Evolutionary conservation across 2,113 vertebrate genomes (phyloP), one percentile per base, ranked within the genome.

Genomic region (Mustelus asterias): DNA sequence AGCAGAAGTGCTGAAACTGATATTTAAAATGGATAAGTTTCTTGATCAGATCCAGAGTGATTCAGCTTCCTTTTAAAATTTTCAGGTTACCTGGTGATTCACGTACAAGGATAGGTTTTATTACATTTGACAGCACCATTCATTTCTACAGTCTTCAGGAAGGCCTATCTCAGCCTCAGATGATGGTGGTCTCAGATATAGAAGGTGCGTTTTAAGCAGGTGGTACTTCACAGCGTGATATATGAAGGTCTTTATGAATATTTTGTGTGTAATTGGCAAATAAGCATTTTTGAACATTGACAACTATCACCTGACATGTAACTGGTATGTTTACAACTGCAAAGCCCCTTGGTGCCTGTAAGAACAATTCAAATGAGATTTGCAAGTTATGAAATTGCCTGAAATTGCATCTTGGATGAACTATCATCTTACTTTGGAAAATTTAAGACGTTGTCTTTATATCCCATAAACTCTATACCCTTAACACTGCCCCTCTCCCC

Each of bases 61-160:
- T 63, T 65, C 63, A 0, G 33, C 16, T 93, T 41, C n/a, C 37
- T 83, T 13, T 65, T 88, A 67, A 96, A 48, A 58, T 96, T 97
- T 97, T 80, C 96, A 99, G 99, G 97, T 98, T 99, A 97, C 99
- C 99, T 96, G 99, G 99, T 96, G 99, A 99, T 97, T 98, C 98
- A 16, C 98, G 99, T 97, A 99, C 98, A 96, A 99, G 99, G 97
- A 98, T 99, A 94, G 99, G 99, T 96, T 99, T 99, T 97, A 98
- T 99, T 97, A 99, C 99, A 0, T 99, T 99, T 96, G 99, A 99
- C 97, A 99, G 99, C 97, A 99, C 98, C 97, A 98, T 99, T 97
- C 99, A 99, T 97, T 99, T 99, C 98, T 99, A 99, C 97, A 99
- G 99, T 97, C 98, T 99, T 95, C 99, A 99, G 97, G 99, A 99